Conservation (phyloP, 2,113 vertebrate species). For the Rhinopithecus roxellana region DNA sequence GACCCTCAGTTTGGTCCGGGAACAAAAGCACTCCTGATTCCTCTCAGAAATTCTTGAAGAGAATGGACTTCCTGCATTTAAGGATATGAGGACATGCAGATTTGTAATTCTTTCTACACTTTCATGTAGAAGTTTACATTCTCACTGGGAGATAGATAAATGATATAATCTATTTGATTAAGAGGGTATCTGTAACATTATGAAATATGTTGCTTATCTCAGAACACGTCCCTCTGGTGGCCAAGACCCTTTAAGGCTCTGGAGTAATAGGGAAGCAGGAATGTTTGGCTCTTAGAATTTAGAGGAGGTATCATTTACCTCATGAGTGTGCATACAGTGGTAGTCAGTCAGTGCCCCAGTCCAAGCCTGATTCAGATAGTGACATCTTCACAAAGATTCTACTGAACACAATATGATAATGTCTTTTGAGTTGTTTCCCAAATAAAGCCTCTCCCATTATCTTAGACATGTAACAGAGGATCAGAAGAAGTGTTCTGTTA, state of each 20-base stretch:
- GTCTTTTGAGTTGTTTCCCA: not conserved
- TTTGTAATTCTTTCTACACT: constrained; percentile 5
- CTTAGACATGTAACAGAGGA: not conserved
- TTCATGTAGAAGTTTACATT: not conserved
- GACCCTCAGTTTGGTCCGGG: too few species aligned
- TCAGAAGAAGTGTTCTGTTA: not conserved
- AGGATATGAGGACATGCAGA: not conserved
- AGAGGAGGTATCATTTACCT: not conserved
- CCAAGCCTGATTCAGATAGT: not conserved
- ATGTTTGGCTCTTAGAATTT: not conserved
- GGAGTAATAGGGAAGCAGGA: not conserved
- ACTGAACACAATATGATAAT: not conserved
- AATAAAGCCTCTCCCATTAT: not conserved
- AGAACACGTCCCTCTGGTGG: not conserved
- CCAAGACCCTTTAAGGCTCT: not conserved
- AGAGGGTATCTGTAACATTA: not conserved
- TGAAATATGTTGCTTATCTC: not conserved
- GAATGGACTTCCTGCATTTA: not conserved
- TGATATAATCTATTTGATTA: not conserved
- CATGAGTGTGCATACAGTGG: not conserved
- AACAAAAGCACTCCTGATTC: not conserved
- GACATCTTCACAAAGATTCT: not conserved
- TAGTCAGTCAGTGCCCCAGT: not conserved
- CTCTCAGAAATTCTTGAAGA: not conserved
- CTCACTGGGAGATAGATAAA: not conserved